These are phyloP conservation scores for Eubucco bourcierii DNA, from an alignment of 2,113 vertebrate genomes.

Conservation along the genomic window DNA sequence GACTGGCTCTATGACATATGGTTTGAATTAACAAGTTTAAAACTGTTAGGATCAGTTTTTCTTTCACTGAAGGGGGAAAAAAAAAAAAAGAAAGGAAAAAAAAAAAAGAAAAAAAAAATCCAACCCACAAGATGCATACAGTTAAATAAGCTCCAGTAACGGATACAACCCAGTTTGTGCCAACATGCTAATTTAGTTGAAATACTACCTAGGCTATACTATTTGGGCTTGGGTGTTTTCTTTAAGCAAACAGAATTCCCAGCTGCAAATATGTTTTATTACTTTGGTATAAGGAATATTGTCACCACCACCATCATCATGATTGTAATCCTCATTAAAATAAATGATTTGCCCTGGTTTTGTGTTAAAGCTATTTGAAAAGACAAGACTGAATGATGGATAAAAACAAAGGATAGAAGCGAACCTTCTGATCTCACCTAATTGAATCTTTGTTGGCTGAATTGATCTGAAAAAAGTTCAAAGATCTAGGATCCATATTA, in stretches of 20 bases:
- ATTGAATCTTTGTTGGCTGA: constrained; percentile 87
- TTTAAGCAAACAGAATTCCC: not conserved
- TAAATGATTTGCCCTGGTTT: constrained; percentile 67
- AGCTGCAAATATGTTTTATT: constrained; percentile 66
- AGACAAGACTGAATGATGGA: constrained; percentile 70
- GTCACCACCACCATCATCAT: constrained; percentile 36
- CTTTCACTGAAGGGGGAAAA: constrained; percentile 75
- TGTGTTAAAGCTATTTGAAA: constrained; percentile 71
- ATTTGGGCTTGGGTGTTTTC: not conserved
- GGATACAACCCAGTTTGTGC: constrained; percentile 62
- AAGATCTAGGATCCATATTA: constrained; percentile 80
- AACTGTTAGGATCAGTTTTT: constrained; percentile 88
- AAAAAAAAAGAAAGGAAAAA: not conserved
- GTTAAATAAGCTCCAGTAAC: constrained; percentile 70
- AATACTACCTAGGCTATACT: constrained; percentile 1
- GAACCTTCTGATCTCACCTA: constrained; percentile 82
- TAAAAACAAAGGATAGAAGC: constrained; percentile 56
- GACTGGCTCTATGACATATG: constrained; percentile 81
- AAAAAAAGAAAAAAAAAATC: too few relatives aligned
- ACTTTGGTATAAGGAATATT: constrained; percentile 35
- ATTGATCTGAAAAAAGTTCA: constrained; percentile 83
- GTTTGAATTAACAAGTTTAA: constrained; percentile 87
- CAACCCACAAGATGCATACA: constrained; percentile 64
- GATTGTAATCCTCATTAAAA: constrained; percentile 64
- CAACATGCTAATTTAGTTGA: constrained; percentile 59